phyloP scores from a whole-genome alignment of 1,140 invertebrate species.

The Musca vetustissima region DNA sequence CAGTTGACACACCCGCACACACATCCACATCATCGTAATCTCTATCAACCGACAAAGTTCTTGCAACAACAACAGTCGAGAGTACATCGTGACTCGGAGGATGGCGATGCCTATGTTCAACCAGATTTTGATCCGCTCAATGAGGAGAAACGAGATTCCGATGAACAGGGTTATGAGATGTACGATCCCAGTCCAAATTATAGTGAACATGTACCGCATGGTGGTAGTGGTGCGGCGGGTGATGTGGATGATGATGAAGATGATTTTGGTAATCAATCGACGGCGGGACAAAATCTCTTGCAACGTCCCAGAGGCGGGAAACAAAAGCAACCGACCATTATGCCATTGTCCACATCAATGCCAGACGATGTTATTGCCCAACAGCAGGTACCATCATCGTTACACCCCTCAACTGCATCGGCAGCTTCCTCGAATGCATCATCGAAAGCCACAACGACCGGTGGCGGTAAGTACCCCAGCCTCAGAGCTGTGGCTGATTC shows the following conservation, averaged over 20 bases:
- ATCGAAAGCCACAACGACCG: conserved; percentile 27
- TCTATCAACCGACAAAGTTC: conserved; percentile 3
- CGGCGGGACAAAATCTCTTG: conserved; percentile 43
- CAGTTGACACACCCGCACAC: conserved; percentile 23
- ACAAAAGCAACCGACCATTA: conserved; percentile 34
- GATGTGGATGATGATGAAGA: conserved; percentile 22
- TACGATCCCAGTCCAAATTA: conserved; percentile 52
- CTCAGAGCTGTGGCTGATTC: conserved; percentile 39
- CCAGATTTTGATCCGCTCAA: conserved; percentile 34
- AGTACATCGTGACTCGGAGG: conserved; percentile 24
- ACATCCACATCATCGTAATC: conserved; percentile 11
- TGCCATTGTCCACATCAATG: conserved; percentile 49
- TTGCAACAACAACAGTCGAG: conserved; percentile 22
- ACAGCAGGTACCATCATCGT: conserved; percentile 28
- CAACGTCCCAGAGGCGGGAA: conserved; percentile 28
- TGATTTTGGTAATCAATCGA: conserved; percentile 32
- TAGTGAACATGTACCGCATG: conserved; percentile 20
- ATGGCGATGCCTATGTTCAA: conserved; percentile 38
- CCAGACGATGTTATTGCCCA: conserved; percentile 41
- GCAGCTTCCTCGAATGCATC: conserved; percentile 50
- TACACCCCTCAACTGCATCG: conserved; percentile 48
- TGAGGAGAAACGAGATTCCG: conserved; percentile 6
- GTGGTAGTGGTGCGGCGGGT: not conserved
- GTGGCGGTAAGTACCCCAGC: conserved; percentile 32
- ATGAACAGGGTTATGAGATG: conserved; percentile 42